These are phyloP conservation scores for Cololabis saira DNA, from an alignment of 2,113 vertebrate genomes.

Conservation along the genomic window DNA sequence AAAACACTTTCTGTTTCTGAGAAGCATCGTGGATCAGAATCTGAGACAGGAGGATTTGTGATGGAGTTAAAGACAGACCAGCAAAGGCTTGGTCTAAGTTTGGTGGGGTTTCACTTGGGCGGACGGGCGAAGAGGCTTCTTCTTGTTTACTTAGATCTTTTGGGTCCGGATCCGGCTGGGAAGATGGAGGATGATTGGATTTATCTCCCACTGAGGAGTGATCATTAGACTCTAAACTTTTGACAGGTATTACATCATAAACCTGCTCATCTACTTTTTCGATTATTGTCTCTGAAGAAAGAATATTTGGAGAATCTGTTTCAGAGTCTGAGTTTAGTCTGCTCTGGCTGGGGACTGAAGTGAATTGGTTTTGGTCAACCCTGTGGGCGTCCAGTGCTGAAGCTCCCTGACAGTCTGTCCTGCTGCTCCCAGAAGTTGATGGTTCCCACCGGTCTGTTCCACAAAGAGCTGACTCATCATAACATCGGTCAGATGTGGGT, in stretches of 20 bases:
- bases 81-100: not conserved
- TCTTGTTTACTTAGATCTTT: conserved; percentile 3
- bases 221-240: not conserved
- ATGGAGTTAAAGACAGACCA: conserved; percentile 70
- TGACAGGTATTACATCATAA: not conserved
- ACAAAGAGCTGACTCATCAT: too few species aligned
- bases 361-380: conserved; percentile 1
- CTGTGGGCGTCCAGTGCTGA: not conserved
- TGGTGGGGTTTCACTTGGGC: not conserved
- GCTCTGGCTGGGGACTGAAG: too few species aligned
- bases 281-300: not conserved
- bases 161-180: not conserved
- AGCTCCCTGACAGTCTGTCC: not conserved
- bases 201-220: not conserved
- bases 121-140: conserved; percentile 11
- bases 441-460: not conserved
- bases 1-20: conserved; percentile 85
- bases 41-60: conserved; percentile 81
- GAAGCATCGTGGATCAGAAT: conserved; percentile 87
- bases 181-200: not conserved
- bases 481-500: too few species aligned
- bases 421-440: not conserved
- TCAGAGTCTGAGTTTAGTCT: not conserved
- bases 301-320: too few species aligned
- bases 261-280: rapidly evolving